Base-by-base conservation (phyloP, 2,113 vertebrate genomes). In the Mionectes macconnelli region DNA sequence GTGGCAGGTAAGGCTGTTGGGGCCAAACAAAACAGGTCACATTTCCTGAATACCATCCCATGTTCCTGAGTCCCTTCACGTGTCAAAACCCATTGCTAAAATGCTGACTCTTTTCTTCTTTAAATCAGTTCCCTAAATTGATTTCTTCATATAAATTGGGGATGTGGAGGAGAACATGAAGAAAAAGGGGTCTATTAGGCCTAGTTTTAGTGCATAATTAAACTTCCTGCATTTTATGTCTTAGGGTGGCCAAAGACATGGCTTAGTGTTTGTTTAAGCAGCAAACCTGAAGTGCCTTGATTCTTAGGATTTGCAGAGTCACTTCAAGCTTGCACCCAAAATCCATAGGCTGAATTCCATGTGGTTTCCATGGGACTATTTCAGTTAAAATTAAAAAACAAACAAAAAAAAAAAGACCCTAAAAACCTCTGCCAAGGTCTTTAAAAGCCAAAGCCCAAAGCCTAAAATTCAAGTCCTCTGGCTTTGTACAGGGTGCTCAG, bases 1-100 rank as follows among this genome's bases (percentile, higher is more conserved):
- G 99, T 5, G 99, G 99, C 97, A 99, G 99, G 99, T 99, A 98
- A 95, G 97, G 80, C 49, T n/a, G 15, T 24, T 27, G 14, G 33
- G 14, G 19, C 59, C 78, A 66, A 5, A 53, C 7, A 12, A 66
- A 5, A 53, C 7, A 12, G 55, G 64, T 27, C 70, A 23, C 28
- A 0, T 62, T 84, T 77, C 55, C 37, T 14, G n/a, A 60, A 42
- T 55, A 59, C 13, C 12, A 44, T 28, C 44, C 19, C 25, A 1
- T 44, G 7, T 78, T 55, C 19, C 63, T n/a, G n/a, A 33, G 47
- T 69, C 25, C 10, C 19, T 66, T 87, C 30, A 50, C 6, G 1
- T 3, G 22, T 31, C 62, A 27, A n/a, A 74, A 15, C 35, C 42
- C 35, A 9, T 19, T 86, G 35, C 40, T 78, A 8, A 40, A 37